Percentiles rank a stretch among this genome's conserved stretches.
Conservation (phyloP, 2,888 invertebrate genomes). For the Thelaira solivaga region DNA sequence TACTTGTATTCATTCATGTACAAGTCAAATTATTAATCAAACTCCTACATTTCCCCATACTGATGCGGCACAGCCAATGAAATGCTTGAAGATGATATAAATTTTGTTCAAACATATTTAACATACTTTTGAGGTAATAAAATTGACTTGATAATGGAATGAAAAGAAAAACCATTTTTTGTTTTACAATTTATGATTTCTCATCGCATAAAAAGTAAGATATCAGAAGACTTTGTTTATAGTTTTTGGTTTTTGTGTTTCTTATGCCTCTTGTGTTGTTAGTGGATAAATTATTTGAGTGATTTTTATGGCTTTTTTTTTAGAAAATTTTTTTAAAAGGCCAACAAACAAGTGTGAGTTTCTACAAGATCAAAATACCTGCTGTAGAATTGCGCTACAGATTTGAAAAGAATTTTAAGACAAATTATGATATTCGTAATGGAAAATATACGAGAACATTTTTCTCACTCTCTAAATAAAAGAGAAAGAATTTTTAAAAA, state of each 20-base stretch:
- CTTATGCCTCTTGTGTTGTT: constrained; percentile 32
- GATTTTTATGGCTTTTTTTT: no score
- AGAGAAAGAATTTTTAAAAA: no score
- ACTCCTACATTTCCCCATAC: neutral
- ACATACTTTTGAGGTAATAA: constrained; percentile 51
- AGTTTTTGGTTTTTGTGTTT: neutral
- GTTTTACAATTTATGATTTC: constrained; percentile 16
- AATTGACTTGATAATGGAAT: constrained; percentile 30
- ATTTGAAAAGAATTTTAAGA: no score
- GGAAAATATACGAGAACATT: no score
- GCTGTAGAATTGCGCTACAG: no score
- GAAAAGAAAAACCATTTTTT: neutral
- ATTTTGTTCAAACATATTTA: constrained; percentile 50
- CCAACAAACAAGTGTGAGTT: no score
- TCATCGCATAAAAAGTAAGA: no score
- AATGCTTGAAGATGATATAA: constrained; percentile 26
- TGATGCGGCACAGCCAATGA: neutral
- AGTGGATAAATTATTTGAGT: no score
- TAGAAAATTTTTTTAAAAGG: no score
- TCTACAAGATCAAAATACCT: no score
- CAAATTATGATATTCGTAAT: no score
- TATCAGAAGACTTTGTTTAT: constrained; percentile 9
- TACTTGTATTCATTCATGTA: neutral
- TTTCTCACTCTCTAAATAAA: no score
- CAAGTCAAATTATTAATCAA: constrained; percentile 5